Evolutionary conservation across 2,113 vertebrate genomes (phyloP), one percentile per base, ranked within the genome.

Genomic region (Natator depressus): DNA sequence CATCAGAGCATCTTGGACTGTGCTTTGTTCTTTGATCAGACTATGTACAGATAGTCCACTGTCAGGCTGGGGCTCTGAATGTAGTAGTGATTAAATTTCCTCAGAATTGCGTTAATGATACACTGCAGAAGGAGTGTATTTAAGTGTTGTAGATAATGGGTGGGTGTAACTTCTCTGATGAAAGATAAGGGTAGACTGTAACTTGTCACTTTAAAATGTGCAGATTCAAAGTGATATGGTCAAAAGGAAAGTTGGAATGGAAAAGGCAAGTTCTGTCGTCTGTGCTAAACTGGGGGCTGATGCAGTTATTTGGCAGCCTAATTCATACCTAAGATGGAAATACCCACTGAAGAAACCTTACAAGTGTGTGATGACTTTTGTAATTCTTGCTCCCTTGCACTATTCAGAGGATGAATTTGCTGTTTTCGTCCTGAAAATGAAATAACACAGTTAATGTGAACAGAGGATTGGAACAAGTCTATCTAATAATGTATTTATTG

Each of bases 301-400:
- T 5, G 6, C 29, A 59, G 42, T n/a, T 35, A 69, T 69, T n/a
- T 69, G 62, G 4, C 55, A 57, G 55, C n/a, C 3, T 75, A 24
- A 75, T 75, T 75, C 20, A 24, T 42, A 25, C 22, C 7, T 16
- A 10, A 11, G 55, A 5, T 0, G 2, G 14, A 62, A 82, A 51
- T 76, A 22, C 85, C 11, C 24, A 25, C 19, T 0, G 1, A 49
- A 83, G 50, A 80, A 75, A 75, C n/a, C 17, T 9, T 9, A 27
- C 31, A 84, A 69, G 25, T 12, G 9, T 0, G 1, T 38, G 35
- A 55, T 65, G 31, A 47, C 54, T 35, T 6, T 54, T 79, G 0
- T 4, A 24, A 5, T 31, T 84, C 55, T 25, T 80, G 57, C 35
- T 25, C 38, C 20, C 72, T 42, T 76, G 38, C 38, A 25, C 20